A percentile compares a stretch with the other conserved stretches of the same genome.
Evolutionary conservation across 2,888 invertebrate genomes (phyloP).

Genomic region (Drosophila parthenogenetica): DNA sequence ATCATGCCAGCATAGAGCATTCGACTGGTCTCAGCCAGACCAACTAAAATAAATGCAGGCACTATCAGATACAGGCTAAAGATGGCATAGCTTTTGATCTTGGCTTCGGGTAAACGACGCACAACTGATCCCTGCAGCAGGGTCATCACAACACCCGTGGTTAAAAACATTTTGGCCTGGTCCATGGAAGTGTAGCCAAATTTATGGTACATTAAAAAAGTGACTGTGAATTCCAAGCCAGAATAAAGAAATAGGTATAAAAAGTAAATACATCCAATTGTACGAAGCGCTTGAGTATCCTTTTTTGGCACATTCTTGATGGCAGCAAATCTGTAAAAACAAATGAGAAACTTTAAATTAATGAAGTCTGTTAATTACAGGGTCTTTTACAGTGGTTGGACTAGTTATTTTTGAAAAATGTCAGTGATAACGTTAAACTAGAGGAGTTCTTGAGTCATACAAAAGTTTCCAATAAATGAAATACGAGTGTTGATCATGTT

Average conservation of each 20-base stretch:
- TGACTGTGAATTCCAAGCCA: slow-evolving; percentile 98
- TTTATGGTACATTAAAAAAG: slow-evolving; percentile 96
- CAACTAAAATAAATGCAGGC: slow-evolving; percentile 94
- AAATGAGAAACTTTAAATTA: not conserved
- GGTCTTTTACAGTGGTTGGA: not conserved
- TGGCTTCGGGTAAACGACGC: slow-evolving; percentile 90
- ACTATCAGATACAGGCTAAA: slow-evolving; percentile 93
- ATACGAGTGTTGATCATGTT: slow-evolving; percentile 1
- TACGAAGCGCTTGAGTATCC: slow-evolving; percentile 89
- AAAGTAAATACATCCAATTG: slow-evolving; percentile 92
- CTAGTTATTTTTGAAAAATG: not conserved
- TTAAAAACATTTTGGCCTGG: slow-evolving; percentile 99
- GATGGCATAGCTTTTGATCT: slow-evolving; percentile 90
- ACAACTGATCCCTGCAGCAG: slow-evolving; percentile 95
- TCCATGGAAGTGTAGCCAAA: slow-evolving; percentile 97
- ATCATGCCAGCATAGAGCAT: slow-evolving; percentile 93
- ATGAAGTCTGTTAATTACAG: not conserved
- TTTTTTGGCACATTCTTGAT: slow-evolving; percentile 88
- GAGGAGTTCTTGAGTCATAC: not conserved
- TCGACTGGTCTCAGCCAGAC: slow-evolving; percentile 87
- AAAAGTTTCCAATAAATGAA: not conserved
- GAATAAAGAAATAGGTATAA: slow-evolving; percentile 97
- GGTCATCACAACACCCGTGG: slow-evolving; percentile 96
- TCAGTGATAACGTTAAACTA: not conserved
- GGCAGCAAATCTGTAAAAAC: slow-evolving; percentile 87